phyloP scores from a whole-genome alignment of 2,888 invertebrate species.

The Thera obeliscata region DNA sequence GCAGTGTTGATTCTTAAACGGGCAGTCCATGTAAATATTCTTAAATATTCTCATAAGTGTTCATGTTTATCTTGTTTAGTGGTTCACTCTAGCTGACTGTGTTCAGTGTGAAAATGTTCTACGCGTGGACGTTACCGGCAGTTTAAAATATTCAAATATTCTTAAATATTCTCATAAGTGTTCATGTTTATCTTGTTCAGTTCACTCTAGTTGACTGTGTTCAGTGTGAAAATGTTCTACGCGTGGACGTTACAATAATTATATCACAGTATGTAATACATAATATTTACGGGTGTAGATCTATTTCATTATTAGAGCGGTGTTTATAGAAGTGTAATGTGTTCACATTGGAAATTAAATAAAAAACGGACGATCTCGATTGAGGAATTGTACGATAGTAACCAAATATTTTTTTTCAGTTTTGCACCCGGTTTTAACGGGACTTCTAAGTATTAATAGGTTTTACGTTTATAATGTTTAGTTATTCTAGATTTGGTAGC shows the following conservation, averaged over 20 bases:
- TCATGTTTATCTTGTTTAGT: slow-evolving; percentile 18
- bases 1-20: too few species aligned
- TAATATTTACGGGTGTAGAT: slow-evolving; percentile 81
- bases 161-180: slow-evolving; percentile 11
- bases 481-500: slow-evolving; percentile 60
- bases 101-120: slow-evolving; percentile 18
- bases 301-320: slow-evolving; percentile 73
- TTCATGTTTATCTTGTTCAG: slow-evolving; percentile 21
- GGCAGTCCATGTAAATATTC: slow-evolving; percentile 8
- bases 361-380: slow-evolving; percentile 65
- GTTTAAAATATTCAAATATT: slow-evolving; percentile 1
- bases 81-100: slow-evolving; percentile 13
- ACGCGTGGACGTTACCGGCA: slow-evolving; percentile 35
- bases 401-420: slow-evolving; percentile 72
- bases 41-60: slow-evolving; percentile 14
- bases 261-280: slow-evolving; percentile 68
- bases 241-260: slow-evolving; percentile 38
- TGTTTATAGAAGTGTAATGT: slow-evolving; percentile 73
- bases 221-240: slow-evolving; percentile 19
- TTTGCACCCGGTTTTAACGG: slow-evolving; percentile 79
- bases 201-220: slow-evolving; percentile 21
- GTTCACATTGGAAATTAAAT: slow-evolving; percentile 72
- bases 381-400: slow-evolving; percentile 64
- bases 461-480: slow-evolving; percentile 58
- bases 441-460: slow-evolving; percentile 80